phyloP scores from a whole-genome alignment of 2,888 invertebrate genomes.

The Hemicrepidius hirtus region DNA sequence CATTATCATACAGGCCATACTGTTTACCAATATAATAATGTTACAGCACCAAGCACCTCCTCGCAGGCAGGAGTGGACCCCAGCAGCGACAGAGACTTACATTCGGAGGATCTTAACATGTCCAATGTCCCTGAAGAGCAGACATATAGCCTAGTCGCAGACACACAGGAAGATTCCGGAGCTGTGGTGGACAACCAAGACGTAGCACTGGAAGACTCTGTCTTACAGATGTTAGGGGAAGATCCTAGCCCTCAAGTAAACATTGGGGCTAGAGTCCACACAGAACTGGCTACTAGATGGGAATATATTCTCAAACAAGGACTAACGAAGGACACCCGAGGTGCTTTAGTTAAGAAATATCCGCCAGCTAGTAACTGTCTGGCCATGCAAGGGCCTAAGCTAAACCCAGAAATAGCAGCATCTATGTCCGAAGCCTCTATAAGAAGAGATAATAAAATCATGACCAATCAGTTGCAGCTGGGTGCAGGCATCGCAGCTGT shows the following conservation, averaged over 20 bases:
- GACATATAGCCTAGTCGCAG: not conserved
- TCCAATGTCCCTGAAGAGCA: not conserved
- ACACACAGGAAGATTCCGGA: not conserved
- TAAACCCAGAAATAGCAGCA: not conserved
- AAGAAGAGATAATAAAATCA: not conserved
- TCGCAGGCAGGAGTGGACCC: no score
- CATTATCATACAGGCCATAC: no score
- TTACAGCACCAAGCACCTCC: not conserved
- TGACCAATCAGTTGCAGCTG: not conserved
- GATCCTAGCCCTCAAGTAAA: not conserved
- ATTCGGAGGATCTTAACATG: not conserved
- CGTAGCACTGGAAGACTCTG: not conserved
- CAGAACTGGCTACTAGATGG: not conserved
- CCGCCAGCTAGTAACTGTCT: not conserved
- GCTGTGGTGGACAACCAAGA: not conserved
- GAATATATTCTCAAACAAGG: not conserved
- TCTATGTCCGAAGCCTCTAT: not conserved
- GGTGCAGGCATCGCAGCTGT: not conserved
- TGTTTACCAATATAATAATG: no score
- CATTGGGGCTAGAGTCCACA: not conserved
- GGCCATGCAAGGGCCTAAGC: not conserved
- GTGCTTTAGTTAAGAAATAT: not conserved
- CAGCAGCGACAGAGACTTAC: not conserved
- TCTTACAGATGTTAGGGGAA: not conserved
- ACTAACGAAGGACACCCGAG: not conserved